Evolutionary conservation across 2,888 invertebrate species (phyloP).

Genomic region (Heliconius hortense): DNA sequence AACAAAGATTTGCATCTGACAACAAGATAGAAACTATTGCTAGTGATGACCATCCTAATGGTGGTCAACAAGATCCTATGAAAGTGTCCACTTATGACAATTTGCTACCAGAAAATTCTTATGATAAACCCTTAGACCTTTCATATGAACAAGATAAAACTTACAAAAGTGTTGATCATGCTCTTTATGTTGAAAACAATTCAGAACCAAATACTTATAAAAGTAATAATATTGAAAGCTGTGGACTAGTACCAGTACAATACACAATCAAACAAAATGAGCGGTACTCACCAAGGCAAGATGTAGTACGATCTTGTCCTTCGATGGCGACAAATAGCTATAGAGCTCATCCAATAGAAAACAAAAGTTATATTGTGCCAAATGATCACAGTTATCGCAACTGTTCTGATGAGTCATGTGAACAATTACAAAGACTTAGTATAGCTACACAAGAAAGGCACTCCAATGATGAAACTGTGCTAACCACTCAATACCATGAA

Average conservation of each 20-base stretch:
- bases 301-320: constrained; percentile 59
- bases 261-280: constrained; percentile 63
- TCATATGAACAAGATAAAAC: constrained; percentile 74
- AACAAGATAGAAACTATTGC: constrained; percentile 63
- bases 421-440: constrained; percentile 70
- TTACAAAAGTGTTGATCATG: constrained; percentile 79
- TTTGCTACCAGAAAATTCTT: constrained; percentile 71
- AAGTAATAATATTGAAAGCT: constrained; percentile 60
- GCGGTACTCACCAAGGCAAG: constrained; percentile 67
- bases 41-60: constrained; percentile 56
- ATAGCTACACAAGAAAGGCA: constrained; percentile 69
- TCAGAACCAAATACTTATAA: constrained; percentile 60
- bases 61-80: constrained; percentile 59
- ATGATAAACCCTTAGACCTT: constrained; percentile 76
- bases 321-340: constrained; percentile 60
- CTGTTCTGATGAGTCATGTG: constrained; percentile 64
- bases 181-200: constrained; percentile 73
- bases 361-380: constrained; percentile 58
- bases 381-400: constrained; percentile 64
- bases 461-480: constrained; percentile 63
- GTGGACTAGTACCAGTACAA: constrained; percentile 58
- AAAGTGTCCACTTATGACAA: constrained; percentile 75
- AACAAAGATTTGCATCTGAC: constrained; percentile 79
- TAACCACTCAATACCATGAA: constrained; percentile 66
- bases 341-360: constrained; percentile 57